phyloP scores from a whole-genome alignment of 2,888 invertebrate genomes.

The Laspeyria flexula region DNA sequence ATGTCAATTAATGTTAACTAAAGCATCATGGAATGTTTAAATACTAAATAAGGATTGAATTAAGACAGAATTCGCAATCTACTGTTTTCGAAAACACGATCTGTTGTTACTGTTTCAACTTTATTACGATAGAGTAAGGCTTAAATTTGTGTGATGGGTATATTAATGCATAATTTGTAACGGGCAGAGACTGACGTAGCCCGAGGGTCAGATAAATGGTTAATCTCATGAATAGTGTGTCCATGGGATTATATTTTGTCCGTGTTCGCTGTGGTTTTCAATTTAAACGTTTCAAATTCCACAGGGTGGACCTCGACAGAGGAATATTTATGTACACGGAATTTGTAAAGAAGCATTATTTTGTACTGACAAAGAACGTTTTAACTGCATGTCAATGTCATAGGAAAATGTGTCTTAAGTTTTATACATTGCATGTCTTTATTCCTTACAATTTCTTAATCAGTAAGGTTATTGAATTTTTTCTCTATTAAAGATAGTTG shows the following conservation, averaged over 20 bases:
- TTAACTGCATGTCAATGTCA: background rate
- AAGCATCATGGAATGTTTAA: conserved; percentile 37
- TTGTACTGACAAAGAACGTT: background rate
- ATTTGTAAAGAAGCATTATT: background rate
- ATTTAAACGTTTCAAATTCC: conserved; percentile 17
- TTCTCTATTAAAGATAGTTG: no score
- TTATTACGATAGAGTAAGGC: background rate
- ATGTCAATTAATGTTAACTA: conserved; percentile 39
- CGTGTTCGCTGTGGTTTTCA: conserved; percentile 31
- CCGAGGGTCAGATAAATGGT: conserved; percentile 47
- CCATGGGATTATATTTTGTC: conserved; percentile 37
- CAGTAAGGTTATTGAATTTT: no score
- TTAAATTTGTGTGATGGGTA: conserved; percentile 10
- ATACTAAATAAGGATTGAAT: conserved; percentile 42
- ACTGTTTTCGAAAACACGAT: conserved; percentile 18
- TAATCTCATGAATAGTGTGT: conserved; percentile 51
- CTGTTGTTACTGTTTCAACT: conserved; percentile 3
- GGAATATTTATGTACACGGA: background rate
- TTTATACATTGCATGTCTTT: no score
- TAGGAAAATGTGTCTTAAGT: no score
- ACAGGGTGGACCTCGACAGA: background rate
- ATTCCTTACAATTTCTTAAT: no score
- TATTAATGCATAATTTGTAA: conserved; percentile 46
- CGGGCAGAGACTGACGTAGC: conserved; percentile 33
- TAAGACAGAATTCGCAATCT: conserved; percentile 24